These are phyloP conservation scores for Idaea biselata DNA, from an alignment of 2,888 invertebrate genomes.

Conservation along the genomic window DNA sequence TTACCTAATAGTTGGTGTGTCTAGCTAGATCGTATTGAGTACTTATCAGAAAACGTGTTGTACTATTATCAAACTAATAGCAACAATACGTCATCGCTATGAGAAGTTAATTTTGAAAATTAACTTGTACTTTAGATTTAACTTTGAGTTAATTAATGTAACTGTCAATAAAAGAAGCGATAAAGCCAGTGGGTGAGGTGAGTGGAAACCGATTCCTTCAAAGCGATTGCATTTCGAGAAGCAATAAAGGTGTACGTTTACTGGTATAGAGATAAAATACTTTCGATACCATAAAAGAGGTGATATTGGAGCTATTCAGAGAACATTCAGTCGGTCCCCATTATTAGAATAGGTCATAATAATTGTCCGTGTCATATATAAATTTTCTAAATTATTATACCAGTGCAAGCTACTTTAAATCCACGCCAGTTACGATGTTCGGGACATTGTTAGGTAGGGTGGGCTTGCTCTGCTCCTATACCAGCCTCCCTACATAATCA, in stretches of 20 bases:
- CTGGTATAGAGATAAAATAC: background rate
- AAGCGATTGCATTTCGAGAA: background rate
- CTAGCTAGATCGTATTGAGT: too few relatives aligned
- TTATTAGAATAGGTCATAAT: background rate
- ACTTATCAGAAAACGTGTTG: background rate
- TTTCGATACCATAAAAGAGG: background rate
- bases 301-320: background rate
- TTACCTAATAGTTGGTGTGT: too few relatives aligned
- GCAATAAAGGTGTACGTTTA: conserved; percentile 1
- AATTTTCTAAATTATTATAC: too few relatives aligned
- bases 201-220: background rate
- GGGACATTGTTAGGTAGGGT: too few relatives aligned
- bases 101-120: background rate
- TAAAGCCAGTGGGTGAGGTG: background rate
- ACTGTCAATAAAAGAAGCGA: background rate
- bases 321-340: background rate
- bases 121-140: background rate
- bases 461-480: too few relatives aligned
- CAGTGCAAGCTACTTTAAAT: too few relatives aligned
- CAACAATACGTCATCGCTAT: background rate
- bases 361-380: too few relatives aligned
- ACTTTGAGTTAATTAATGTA: background rate
- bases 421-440: too few relatives aligned
- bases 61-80: background rate
- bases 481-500: too few relatives aligned